Evolutionary conservation across 2,113 vertebrate genomes (phyloP).

Genomic region (Bujurquina vittata): DNA sequence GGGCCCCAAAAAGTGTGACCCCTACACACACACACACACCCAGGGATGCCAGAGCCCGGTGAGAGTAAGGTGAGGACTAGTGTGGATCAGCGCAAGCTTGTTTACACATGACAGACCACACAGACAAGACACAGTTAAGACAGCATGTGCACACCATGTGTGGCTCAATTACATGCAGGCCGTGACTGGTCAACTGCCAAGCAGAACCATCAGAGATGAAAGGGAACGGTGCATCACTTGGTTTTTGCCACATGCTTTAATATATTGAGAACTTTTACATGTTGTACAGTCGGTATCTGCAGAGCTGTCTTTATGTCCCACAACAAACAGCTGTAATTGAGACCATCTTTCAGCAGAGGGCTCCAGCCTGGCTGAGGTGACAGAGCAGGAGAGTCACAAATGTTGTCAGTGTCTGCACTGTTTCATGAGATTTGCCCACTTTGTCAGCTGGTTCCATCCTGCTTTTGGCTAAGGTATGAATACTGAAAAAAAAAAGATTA

Average conservation of each 20-base stretch:
- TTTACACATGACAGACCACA: conserved; percentile 77
- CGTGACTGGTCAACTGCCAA: conserved; percentile 49
- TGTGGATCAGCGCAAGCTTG: conserved; percentile 67
- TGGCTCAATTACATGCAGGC: conserved; percentile 69
- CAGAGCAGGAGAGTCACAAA: conserved; percentile 15
- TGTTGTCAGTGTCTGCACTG: conserved; percentile 1
- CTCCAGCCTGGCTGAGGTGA: conserved; percentile 38
- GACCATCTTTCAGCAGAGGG: conserved; percentile 59
- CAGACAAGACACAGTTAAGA: conserved; percentile 72
- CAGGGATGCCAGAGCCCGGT: conserved; percentile 40
- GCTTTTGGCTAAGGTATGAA: neutral
- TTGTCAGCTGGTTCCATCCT: neutral
- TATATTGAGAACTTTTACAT: neutral
- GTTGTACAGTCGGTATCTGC: neutral
- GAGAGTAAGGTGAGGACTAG: conserved; percentile 71
- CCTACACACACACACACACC: neutral
- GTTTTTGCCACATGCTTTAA: conserved; percentile 13
- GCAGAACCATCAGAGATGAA: conserved; percentile 31
- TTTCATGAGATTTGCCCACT: neutral
- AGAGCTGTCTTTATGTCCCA: neutral
- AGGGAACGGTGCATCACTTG: neutral
- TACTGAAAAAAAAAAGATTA: neutral
- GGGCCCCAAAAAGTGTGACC: conserved; percentile 12
- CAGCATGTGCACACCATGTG: conserved; percentile 74
- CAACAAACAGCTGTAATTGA: conserved; percentile 32